Percentiles rank a stretch among this genome's conserved stretches.
Conservation (phyloP, 2,113 vertebrate genomes). For the Climacteris rufus region DNA sequence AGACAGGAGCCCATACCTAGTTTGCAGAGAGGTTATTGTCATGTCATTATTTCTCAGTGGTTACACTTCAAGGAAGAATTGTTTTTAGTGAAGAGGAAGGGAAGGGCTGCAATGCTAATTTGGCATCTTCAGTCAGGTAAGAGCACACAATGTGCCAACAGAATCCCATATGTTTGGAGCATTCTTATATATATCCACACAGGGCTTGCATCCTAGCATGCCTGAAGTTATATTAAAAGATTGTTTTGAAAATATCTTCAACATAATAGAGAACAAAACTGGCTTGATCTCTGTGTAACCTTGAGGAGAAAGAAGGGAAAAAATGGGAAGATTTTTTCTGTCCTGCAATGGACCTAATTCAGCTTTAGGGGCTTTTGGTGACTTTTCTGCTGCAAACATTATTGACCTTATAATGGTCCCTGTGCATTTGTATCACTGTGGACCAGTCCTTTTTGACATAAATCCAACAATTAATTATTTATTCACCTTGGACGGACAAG, state of each 20-base stretch:
- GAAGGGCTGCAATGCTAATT: neutral
- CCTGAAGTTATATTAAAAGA: neutral
- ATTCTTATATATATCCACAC: neutral
- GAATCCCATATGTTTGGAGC: neutral
- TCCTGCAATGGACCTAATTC: neutral
- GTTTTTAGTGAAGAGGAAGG: neutral
- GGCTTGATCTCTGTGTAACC: neutral
- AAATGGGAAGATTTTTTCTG: neutral
- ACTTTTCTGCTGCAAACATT: neutral
- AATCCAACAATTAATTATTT: neutral
- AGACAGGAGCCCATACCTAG: neutral
- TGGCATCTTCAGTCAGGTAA: neutral
- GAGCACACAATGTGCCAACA: neutral
- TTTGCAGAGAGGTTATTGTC: neutral
- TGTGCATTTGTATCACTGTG: neutral
- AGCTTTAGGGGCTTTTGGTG: neutral
- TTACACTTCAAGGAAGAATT: neutral
- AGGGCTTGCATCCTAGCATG: neutral
- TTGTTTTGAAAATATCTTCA: neutral
- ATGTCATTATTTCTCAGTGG: neutral
- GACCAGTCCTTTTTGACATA: neutral
- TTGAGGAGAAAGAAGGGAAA: neutral
- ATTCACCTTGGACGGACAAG: neutral
- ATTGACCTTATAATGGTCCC: neutral
- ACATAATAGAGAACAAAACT: neutral